phyloP scores from a whole-genome alignment of 2,113 vertebrate species.

The Mirza zaza region DNA sequence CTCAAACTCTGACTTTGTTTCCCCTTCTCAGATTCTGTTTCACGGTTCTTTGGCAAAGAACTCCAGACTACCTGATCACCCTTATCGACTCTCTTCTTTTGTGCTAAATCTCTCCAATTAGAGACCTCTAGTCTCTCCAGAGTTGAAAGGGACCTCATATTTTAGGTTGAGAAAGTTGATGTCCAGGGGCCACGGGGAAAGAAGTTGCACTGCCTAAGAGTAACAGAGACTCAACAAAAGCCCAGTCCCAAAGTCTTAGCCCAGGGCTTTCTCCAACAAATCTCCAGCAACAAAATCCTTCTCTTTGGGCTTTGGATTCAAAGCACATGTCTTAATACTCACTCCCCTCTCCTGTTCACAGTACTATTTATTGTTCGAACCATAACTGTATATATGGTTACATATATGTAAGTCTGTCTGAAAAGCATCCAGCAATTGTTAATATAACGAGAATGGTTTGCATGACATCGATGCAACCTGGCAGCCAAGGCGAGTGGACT shows the following conservation, averaged over 20 bases:
- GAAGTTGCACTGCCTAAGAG: not conserved
- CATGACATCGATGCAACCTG: no score
- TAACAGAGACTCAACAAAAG: not conserved
- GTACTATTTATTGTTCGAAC: not conserved
- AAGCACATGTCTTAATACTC: not conserved
- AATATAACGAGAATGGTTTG: no score
- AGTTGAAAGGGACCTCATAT: not conserved
- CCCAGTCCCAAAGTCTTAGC: no score
- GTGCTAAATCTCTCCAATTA: not conserved
- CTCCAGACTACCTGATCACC: not conserved
- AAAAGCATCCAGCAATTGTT: no score
- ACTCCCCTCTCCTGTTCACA: not conserved
- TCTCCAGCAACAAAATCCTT: not conserved
- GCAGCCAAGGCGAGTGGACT: no score
- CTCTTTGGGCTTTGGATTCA: not conserved
- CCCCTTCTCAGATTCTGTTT: not conserved
- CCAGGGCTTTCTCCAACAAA: not conserved
- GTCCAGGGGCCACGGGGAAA: not conserved
- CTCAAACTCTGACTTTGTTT: not conserved
- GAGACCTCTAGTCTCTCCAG: not conserved
- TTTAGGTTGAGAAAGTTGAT: not conserved
- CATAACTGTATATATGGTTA: not conserved
- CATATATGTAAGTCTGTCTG: no score
- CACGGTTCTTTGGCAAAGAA: not conserved
- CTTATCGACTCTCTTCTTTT: not conserved